Evolutionary conservation across 1,140 invertebrate genomes (phyloP).

Genomic region (Drosophila ananassae): DNA sequence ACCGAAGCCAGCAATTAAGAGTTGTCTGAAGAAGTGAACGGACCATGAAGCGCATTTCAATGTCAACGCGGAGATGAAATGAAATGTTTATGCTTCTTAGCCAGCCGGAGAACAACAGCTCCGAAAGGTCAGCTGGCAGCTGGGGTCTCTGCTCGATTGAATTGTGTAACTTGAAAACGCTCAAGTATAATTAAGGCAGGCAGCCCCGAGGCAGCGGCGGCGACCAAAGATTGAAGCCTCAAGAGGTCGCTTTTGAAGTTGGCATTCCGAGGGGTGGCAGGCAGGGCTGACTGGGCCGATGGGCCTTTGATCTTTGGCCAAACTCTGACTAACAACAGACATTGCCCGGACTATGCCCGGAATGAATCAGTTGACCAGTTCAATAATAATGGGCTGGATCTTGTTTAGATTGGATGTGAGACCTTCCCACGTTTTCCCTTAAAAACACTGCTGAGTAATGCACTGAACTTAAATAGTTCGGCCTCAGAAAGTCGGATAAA

Average conservation of each 20-base stretch:
- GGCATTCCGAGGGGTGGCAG: constrained; percentile 12
- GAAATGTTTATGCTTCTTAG: constrained; percentile 8
- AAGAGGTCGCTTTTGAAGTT: constrained; percentile 66
- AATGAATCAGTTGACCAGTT: not conserved
- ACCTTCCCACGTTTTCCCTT: not conserved
- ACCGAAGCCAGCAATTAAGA: constrained; percentile 61
- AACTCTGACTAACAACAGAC: constrained; percentile 23
- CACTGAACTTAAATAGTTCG: constrained; percentile 15
- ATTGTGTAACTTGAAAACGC: constrained; percentile 69
- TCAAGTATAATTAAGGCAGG: constrained; percentile 64
- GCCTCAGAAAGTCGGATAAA: constrained; percentile 44
- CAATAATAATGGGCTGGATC: not conserved
- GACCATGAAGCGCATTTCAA: constrained; percentile 79
- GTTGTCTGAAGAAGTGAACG: constrained; percentile 64
- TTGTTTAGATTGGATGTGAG: not conserved
- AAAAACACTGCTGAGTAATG: not conserved
- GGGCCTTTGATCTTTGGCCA: constrained; percentile 64
- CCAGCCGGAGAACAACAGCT: constrained; percentile 13
- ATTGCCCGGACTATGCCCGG: not conserved
- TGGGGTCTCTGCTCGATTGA: constrained; percentile 49
- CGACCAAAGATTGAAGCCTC: constrained; percentile 38
- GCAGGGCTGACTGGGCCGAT: no score
- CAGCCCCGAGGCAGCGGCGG: constrained; percentile 24
- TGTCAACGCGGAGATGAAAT: constrained; percentile 62
- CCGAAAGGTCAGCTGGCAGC: constrained; percentile 61